Percentiles rank a stretch among this genome's conserved stretches.
Conservation (phyloP, 2,888 invertebrate species). For the Nomada hirtipes region DNA sequence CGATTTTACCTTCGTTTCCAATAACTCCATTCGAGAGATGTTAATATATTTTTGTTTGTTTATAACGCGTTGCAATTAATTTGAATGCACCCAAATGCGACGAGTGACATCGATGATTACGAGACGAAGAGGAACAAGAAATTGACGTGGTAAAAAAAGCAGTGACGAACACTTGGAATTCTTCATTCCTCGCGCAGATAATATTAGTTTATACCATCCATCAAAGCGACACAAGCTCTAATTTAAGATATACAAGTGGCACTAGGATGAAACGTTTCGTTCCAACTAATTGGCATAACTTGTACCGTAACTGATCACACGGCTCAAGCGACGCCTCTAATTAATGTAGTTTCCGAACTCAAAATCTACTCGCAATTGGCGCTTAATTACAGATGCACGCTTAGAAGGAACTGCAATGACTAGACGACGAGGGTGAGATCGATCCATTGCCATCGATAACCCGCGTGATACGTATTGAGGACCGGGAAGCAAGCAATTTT, state of each 20-base stretch:
- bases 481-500: neutral
- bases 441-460: neutral
- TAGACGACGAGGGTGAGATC: neutral
- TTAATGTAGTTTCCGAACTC: neutral
- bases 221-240: neutral
- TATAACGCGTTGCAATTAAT: neutral
- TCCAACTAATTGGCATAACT: constrained; percentile 10
- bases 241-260: neutral
- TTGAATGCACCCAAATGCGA: neutral
- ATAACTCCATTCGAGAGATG: too few species aligned
- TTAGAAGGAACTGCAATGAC: neutral
- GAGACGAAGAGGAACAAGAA: too few species aligned
- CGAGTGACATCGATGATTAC: too few species aligned
- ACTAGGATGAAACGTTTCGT: neutral
- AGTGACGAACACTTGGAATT: too few species aligned
- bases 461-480: neutral
- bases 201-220: neutral
- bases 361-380: constrained; percentile 16
- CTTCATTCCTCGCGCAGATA: too few species aligned
- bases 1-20: neutral
- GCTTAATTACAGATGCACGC: constrained; percentile 8
- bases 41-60: neutral
- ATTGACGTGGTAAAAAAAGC: too few species aligned
- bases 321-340: neutral
- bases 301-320: neutral